Evolutionary conservation across 2,797 vertebrate species (phyloP).

Genomic region (Allobates femoralis): DNA sequence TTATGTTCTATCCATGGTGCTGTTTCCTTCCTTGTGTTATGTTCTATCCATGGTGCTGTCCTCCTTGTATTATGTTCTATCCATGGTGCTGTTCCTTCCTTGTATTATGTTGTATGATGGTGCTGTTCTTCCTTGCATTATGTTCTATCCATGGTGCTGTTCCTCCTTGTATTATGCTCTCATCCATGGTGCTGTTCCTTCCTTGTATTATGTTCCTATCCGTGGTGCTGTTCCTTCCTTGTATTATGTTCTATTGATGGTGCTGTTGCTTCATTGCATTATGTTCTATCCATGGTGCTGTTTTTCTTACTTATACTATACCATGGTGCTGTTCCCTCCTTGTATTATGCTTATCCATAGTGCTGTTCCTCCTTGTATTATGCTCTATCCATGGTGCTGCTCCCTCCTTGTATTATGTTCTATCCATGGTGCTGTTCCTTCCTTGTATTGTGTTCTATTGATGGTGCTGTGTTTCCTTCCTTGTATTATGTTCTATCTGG

Average conservation of each 20-base stretch:
- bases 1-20: too few relatives aligned
- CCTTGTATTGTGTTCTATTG: neutral
- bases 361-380: neutral
- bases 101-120: neutral
- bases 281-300: neutral
- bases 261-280: neutral
- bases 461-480: neutral
- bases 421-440: too few relatives aligned
- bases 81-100: neutral
- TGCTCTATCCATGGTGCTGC: neutral
- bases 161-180: too few relatives aligned
- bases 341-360: neutral
- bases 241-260: neutral
- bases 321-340: neutral
- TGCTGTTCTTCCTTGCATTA: neutral
- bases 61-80: neutral
- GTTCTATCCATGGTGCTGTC: neutral
- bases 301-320: too few relatives aligned
- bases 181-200: too few relatives aligned
- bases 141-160: neutral
- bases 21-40: too few relatives aligned
- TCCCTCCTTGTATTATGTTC: too few relatives aligned
- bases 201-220: neutral
- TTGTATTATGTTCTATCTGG: neutral
- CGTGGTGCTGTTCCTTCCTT: neutral